A percentile compares a stretch with the other conserved stretches of the same genome.
Evolutionary conservation across 2,888 invertebrate genomes (phyloP).

Genomic region (Nyleta sp.): DNA sequence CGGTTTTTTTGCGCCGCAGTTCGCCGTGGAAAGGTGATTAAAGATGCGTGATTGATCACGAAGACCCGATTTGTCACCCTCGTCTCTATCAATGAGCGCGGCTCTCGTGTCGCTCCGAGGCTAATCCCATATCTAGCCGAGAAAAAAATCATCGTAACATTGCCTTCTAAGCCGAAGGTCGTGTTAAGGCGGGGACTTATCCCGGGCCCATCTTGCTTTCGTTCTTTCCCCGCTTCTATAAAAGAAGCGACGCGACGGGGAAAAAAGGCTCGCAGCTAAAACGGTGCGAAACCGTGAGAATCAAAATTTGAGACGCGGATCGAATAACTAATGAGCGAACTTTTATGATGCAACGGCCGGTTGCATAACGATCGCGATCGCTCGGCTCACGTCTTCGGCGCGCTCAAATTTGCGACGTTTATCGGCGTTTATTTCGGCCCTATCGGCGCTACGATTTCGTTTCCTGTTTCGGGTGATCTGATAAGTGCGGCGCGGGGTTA

Average conservation of each 20-base stretch:
- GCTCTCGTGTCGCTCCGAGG: slow-evolving; percentile 28
- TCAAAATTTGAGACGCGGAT: slow-evolving; percentile 59
- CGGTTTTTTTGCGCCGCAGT: slow-evolving; percentile 20
- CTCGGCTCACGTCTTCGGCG: slow-evolving; percentile 50
- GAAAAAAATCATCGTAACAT: slow-evolving; percentile 53
- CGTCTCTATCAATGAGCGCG: slow-evolving; percentile 47
- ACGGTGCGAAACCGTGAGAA: slow-evolving; percentile 66
- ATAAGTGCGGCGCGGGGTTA: slow-evolving; percentile 29
- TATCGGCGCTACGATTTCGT: slow-evolving; percentile 42
- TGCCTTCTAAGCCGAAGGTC: slow-evolving; percentile 59
- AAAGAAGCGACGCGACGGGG: slow-evolving; percentile 8
- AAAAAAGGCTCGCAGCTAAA: slow-evolving; percentile 48
- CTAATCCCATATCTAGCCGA: slow-evolving; percentile 61
- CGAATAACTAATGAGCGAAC: slow-evolving; percentile 54
- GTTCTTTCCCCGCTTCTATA: too few species aligned
- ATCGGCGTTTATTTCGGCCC: slow-evolving; percentile 48
- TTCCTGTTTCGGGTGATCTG: slow-evolving; percentile 43
- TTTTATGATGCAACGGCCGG: slow-evolving; percentile 43
- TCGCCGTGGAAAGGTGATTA: slow-evolving; percentile 56
- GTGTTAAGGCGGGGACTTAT: slow-evolving; percentile 50
- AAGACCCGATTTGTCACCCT: slow-evolving; percentile 61
- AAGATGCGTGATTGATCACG: slow-evolving; percentile 60
- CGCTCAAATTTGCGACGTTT: slow-evolving; percentile 48
- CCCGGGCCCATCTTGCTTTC: slow-evolving; percentile 48
- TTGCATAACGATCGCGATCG: slow-evolving; percentile 56